Base-by-base conservation (phyloP, 2,797 vertebrate genomes). In the Syndactyla subalaris region DNA sequence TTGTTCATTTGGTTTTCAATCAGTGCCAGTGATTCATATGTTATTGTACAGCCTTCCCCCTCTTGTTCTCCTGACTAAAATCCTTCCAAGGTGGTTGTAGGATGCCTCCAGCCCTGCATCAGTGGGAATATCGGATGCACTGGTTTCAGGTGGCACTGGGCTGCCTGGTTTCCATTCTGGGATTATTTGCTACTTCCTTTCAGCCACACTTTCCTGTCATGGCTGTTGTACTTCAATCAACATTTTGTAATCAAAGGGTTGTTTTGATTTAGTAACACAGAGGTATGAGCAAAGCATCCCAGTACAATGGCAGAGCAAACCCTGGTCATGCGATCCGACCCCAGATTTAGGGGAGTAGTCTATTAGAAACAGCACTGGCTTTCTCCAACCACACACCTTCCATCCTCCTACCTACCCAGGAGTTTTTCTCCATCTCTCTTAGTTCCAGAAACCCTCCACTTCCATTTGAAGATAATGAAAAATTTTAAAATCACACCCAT, bases 201-300 rank as follows among this genome's bases (percentile, higher is more conserved):
- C 62, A 86, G 77, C 30, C 51, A 15, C 18, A 14, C 26, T 54
- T 30, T 34, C 39, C 45, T 83, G 81, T 38, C 66, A 21, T 23
- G 26, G 55, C 58, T 78, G 22, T 34, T 73, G 10, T 39, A 70
- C 63, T 74, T 86, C 67, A 62, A 84, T 90, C 77, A 71, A 68
- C 93, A 45, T 78, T 95, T 92, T 32, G 88, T 41, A 91, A 93
- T 59, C 85, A 52, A 92, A 72, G 89, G 76, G 78, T 36, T 79
- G 70, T 91, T 89, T 88, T 39, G 27, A 85, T 92, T 87, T 27
- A 36, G 3, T 13, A 51, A 65, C 41, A 92, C 86, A 82, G 76
- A 81, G 96, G 83, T 67, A 49, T 8, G 49, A 96, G 92, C 85
- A 92, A 92, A 95, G 63, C 4, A 2, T 51, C 62, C 49, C 24